phyloP scores from a whole-genome alignment of 1,140 invertebrate species.

The Plectus sambesii region DNA sequence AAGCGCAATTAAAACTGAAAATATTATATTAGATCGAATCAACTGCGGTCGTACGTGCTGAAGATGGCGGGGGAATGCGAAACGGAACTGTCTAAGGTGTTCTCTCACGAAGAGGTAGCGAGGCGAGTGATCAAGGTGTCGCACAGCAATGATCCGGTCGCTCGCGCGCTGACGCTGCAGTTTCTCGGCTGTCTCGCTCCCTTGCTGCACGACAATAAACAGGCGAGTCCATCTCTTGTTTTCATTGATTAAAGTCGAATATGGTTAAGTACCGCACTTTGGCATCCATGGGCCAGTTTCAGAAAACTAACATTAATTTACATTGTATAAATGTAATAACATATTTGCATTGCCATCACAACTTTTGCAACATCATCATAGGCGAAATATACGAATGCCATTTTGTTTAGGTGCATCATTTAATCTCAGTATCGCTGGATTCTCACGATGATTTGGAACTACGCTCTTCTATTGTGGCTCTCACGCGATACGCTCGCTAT shows the following conservation, averaged over 20 bases:
- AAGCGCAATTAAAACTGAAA: conserved; percentile 21
- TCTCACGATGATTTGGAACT: too few relatives aligned
- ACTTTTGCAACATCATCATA: too few relatives aligned
- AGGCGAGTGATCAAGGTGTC: conserved; percentile 33
- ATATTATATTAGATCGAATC: conserved; percentile 22
- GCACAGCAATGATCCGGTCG: conserved; percentile 33
- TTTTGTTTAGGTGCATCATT: too few relatives aligned
- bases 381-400: too few relatives aligned
- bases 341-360: too few relatives aligned
- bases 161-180: conserved; percentile 29
- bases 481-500: too few relatives aligned
- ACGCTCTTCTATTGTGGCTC: too few relatives aligned
- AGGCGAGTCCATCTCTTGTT: conserved; percentile 22
- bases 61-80: conserved; percentile 25
- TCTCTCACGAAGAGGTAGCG: conserved; percentile 29
- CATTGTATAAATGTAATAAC: too few relatives aligned
- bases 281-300: too few relatives aligned
- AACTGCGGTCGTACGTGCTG: conserved; percentile 25
- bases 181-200: conserved; percentile 30
- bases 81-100: conserved; percentile 18
- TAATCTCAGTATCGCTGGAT: too few relatives aligned
- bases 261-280: too few relatives aligned
- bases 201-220: conserved; percentile 29
- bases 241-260: background rate
- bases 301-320: too few relatives aligned